A percentile compares a stretch with the other conserved stretches of the same genome.
phyloP scores from a whole-genome alignment of 2,797 vertebrate species.

The Eupleurogrammus muticus region DNA sequence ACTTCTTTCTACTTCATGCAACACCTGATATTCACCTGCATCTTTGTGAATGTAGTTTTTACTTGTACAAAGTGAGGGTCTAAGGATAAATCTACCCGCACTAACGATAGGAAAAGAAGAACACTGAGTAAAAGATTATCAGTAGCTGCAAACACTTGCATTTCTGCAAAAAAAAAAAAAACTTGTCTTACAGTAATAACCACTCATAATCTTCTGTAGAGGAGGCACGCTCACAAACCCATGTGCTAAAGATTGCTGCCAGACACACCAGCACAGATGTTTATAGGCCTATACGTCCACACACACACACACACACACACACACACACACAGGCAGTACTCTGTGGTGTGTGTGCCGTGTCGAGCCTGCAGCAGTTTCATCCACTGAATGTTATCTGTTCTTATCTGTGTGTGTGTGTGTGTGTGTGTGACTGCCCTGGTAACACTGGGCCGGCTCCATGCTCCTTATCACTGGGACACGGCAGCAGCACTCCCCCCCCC shows the following conservation, averaged over 20 bases:
- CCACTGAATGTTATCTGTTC: constrained; percentile 82
- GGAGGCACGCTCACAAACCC: constrained; percentile 54
- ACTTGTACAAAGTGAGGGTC: too few relatives aligned
- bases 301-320: constrained; percentile 31
- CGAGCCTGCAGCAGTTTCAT: constrained; percentile 73
- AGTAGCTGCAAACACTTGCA: constrained; percentile 23
- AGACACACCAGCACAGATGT: constrained; percentile 64
- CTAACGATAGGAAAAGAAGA: too few relatives aligned
- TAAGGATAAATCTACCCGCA: too few relatives aligned
- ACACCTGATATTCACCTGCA: too few relatives aligned
- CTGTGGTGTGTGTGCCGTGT: constrained; percentile 29
- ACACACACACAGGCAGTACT: constrained; percentile 13
- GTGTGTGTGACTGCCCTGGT: constrained; percentile 79
- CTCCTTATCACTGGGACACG: constrained; percentile 68
- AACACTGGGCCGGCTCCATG: constrained; percentile 77
- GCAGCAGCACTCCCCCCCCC: constrained; percentile 49
- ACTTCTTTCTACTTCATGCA: too few relatives aligned
- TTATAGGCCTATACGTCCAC: constrained; percentile 47
- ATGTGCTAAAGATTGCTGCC: constrained; percentile 66
- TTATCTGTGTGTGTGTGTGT: constrained; percentile 84
- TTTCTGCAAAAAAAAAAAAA: constrained; percentile 32
- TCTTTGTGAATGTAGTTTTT: too few relatives aligned
- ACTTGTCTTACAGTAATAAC: constrained; percentile 47
- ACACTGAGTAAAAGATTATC: too few relatives aligned
- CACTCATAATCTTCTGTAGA: constrained; percentile 53